Conservation (phyloP, 2,113 vertebrate species). For the Actenoides lindsayi region DNA sequence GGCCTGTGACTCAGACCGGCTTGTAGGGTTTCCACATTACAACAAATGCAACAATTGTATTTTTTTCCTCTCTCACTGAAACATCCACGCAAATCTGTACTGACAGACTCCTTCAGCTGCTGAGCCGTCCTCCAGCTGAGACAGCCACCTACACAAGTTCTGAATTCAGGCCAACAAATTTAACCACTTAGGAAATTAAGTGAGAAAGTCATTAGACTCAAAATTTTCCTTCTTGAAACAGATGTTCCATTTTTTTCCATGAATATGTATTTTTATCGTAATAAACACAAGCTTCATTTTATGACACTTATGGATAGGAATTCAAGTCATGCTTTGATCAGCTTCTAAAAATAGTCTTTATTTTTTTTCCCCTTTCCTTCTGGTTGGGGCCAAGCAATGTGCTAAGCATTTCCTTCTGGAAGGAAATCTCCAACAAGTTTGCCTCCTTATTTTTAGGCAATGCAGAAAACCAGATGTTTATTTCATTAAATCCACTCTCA, state of each 20-base stretch:
- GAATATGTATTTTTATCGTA: conserved; percentile 69
- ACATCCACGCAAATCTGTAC: not conserved
- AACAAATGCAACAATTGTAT: not conserved
- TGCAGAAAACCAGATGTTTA: conserved; percentile 80
- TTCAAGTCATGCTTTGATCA: conserved; percentile 79
- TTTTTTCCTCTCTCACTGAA: not conserved
- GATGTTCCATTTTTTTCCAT: conserved; percentile 47
- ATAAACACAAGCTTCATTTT: conserved; percentile 68
- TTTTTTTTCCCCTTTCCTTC: conserved; percentile 49
- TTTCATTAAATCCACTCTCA: conserved; percentile 73
- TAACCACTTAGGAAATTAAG: conserved; percentile 26
- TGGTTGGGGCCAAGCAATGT: conserved; percentile 75
- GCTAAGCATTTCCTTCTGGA: conserved; percentile 82
- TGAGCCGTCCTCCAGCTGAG: conserved; percentile 13
- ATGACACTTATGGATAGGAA: conserved; percentile 71
- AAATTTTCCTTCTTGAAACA: conserved; percentile 36
- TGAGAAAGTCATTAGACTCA: conserved; percentile 35
- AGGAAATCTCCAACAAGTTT: conserved; percentile 73
- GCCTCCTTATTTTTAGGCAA: conserved; percentile 64
- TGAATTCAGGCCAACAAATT: conserved; percentile 10
- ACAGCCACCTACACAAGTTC: conserved; percentile 38
- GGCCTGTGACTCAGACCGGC: not conserved
- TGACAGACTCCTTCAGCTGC: conserved; percentile 3
- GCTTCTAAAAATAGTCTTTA: conserved; percentile 80
- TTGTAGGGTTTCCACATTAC: not conserved